These are phyloP conservation scores for Drosophila nigritarsus DNA, from an alignment of 2,888 invertebrate species.

Conservation along the genomic window DNA sequence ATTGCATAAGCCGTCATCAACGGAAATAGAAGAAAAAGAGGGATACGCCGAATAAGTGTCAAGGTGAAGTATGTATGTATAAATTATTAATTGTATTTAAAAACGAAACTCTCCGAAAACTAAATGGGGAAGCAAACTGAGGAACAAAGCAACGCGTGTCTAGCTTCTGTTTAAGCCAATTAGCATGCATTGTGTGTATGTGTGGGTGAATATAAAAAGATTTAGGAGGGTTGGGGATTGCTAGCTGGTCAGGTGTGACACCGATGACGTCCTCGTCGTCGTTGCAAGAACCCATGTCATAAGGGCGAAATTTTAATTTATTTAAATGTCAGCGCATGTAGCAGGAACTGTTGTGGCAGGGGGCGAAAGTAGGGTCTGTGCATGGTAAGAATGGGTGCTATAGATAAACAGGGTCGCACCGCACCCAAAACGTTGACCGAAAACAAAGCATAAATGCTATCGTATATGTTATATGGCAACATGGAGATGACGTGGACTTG, in stretches of 20 bases:
- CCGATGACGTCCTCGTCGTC: slow-evolving; percentile 72
- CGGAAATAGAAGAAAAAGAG: neutral
- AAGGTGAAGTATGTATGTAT: slow-evolving; percentile 66
- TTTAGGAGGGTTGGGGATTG: neutral
- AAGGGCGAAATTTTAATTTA: slow-evolving; percentile 74
- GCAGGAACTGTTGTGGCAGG: neutral
- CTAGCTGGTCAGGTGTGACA: slow-evolving; percentile 68
- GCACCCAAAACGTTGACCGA: slow-evolving; percentile 52
- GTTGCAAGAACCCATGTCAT: slow-evolving; percentile 65
- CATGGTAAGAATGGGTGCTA: neutral
- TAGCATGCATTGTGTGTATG: slow-evolving; percentile 68
- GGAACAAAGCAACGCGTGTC: slow-evolving; percentile 55
- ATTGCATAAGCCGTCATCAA: slow-evolving; percentile 1
- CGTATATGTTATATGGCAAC: slow-evolving; percentile 16
- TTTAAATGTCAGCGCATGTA: slow-evolving; percentile 67
- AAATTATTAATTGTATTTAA: slow-evolving; percentile 25
- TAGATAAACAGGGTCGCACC: slow-evolving; percentile 50
- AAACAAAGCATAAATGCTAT: slow-evolving; percentile 49
- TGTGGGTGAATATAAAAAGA: neutral
- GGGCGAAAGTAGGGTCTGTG: neutral
- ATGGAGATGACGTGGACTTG: slow-evolving; percentile 44
- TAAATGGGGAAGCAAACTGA: slow-evolving; percentile 2
- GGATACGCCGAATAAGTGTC: slow-evolving; percentile 61
- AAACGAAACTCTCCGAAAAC: slow-evolving; percentile 10
- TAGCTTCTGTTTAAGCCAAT: slow-evolving; percentile 60